Evolutionary conservation across 2,888 invertebrate species (phyloP), one percentile per base, ranked within the genome.

Genomic region (Pyralis farinalis): DNA sequence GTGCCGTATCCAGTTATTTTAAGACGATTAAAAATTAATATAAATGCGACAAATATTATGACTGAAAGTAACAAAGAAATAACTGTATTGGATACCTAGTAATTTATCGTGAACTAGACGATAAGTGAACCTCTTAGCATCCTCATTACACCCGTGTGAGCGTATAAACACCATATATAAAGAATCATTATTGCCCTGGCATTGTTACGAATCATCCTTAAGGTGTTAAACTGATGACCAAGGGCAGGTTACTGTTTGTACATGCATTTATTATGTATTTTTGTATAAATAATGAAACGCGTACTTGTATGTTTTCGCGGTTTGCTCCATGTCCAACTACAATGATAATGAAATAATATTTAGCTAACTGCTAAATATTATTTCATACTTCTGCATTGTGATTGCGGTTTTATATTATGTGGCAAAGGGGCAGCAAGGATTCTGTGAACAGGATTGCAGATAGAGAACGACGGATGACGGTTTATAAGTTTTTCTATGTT

Each of bases 151-250:
- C 68, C 58, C 64, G 55, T 70, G 62, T 65, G 68, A 60, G 72
- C 62, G 63, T 77, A 78, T 81, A 67, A 76, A 59, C 65, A 65
- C 71, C 72, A 66, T 73, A 79, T 73, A 79, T 83, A 81, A 82
- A 78, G 85, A 74, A 72, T 85, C 79, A 75, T 86, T 86, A 84
- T 84, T 80, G 71, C 61, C 56, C 68, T 55, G 57, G 73, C 66
- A 72, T 70, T 68, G 57, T 60, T 71, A 72, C 62, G 63, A 76
- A 72, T 78, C 71, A 63, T 60, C 57, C 40, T 51, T 16, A 16
- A 74, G 47, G 79, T 77, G 86, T 67, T 82, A 85, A 85, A 65
- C 55, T 65, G 49, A 58, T 47, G 37, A 63, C 69, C 85, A 86
- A 86, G 85, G 84, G 39, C 38, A 22, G 25, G 7, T 4, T 7